Conservation (phyloP, 2,113 vertebrate genomes). For the Tachuris rubrigastra region DNA sequence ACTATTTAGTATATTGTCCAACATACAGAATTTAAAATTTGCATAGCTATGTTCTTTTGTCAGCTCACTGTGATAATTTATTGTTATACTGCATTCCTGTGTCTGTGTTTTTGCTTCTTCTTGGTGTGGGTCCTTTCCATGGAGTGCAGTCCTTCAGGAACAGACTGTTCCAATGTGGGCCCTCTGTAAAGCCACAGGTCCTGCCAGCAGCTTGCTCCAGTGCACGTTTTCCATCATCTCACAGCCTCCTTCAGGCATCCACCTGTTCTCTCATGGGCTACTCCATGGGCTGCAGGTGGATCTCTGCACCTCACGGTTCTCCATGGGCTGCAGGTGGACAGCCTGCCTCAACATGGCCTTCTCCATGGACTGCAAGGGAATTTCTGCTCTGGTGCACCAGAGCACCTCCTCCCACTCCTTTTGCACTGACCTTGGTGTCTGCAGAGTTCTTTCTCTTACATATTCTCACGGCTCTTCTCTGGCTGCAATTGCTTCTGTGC, state of each 20-base stretch:
- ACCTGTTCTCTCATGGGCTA: neutral
- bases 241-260: neutral
- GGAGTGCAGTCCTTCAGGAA: neutral
- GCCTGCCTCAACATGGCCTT: neutral
- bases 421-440: neutral
- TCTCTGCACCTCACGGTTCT: neutral
- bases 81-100: neutral
- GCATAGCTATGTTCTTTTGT: neutral
- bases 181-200: neutral
- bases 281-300: accelerated
- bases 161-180: neutral
- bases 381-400: neutral
- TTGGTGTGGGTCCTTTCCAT: neutral
- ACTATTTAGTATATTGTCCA: neutral
- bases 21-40: neutral
- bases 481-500: neutral
- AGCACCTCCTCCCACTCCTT: neutral
- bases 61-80: neutral
- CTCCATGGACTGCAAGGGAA: neutral
- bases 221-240: neutral
- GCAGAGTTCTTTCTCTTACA: neutral
- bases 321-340: neutral
- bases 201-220: neutral
- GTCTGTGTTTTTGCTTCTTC: neutral
- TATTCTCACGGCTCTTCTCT: neutral